These are phyloP conservation scores for Lutra lutra DNA, from an alignment of 2,797 vertebrate genomes.

Conservation along the genomic window DNA sequence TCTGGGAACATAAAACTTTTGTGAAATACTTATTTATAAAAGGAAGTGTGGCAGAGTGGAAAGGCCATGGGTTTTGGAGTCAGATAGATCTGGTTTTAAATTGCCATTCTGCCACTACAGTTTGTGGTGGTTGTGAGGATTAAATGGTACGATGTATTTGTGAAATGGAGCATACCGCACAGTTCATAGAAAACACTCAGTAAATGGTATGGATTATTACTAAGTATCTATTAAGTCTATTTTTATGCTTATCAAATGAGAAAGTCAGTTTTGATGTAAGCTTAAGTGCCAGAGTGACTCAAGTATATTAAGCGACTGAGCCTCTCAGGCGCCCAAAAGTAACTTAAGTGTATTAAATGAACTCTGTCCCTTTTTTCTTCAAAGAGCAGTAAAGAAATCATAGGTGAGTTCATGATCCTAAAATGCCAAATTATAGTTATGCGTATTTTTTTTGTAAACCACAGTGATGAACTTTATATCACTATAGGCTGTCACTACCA, in stretches of 20 bases:
- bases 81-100: neutral
- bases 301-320: neutral
- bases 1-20: neutral
- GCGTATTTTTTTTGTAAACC: neutral
- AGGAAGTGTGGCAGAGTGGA: neutral
- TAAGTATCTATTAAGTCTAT: neutral
- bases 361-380: neutral
- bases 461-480: neutral
- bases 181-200: neutral
- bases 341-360: constrained; percentile 2
- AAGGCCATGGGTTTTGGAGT: neutral
- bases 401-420: neutral
- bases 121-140: neutral
- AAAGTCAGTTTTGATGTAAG: neutral
- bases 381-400: constrained; percentile 27
- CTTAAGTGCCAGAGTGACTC: neutral
- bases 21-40: neutral
- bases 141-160: neutral
- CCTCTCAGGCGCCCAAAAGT: neutral
- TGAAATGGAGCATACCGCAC: neutral
- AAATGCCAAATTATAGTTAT: neutral
- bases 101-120: neutral
- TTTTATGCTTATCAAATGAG: constrained; percentile 22
- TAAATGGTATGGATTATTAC: neutral
- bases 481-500: neutral